Base-by-base conservation (phyloP, 2,888 invertebrate species). In the Adelognathus sp. region DNA sequence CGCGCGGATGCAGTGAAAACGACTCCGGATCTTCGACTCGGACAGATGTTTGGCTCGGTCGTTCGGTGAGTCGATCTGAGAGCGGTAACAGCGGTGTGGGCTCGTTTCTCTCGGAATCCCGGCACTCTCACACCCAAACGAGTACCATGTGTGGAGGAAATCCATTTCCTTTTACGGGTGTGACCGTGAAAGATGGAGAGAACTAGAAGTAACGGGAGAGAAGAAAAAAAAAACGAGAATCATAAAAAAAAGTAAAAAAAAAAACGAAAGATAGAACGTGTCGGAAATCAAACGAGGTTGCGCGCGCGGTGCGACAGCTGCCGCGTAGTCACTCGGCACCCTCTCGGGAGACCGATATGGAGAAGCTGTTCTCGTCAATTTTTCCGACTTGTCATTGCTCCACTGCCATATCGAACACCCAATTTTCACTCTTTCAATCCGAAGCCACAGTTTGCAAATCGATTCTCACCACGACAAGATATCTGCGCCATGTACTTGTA, bases 111-210 rank as follows among this genome's bases (percentile, higher is more conserved):
- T 46, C 66, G 71, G 41, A 75, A 72, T 76, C 73, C 74, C 52
- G 36, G 69, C 50, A 61, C 63, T 52, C 61, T 50, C n/a, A n/a
- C n/a, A n/a, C n/a, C 79, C 79, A 89, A 88, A 88, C 88, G 88
- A 88, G 88, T 80, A 88, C 85, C 90, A 90, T 88, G 89, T 90
- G 90, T 87, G 85, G 87, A 90, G 90, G 90, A 90, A 90, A 90
- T 89, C 83, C 89, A 89, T 90, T 90, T 90, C 90, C 90, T 90
- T 88, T 88, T 84, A 83, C 84, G 83, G 77, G 63, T 54, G n/a
- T n/a, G 75, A 79, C 75, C 79, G 75, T 79, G 79, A 76, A 79
- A 67, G 60, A 75, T 56, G 79, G 33, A 44, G 52, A 52, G 69
- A 64, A 69, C 39, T 41, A 52, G 36, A 50, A 50, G 50, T 14